Evolutionary conservation across 2,113 vertebrate genomes (phyloP).

Genomic region (Pimephales promelas): DNA sequence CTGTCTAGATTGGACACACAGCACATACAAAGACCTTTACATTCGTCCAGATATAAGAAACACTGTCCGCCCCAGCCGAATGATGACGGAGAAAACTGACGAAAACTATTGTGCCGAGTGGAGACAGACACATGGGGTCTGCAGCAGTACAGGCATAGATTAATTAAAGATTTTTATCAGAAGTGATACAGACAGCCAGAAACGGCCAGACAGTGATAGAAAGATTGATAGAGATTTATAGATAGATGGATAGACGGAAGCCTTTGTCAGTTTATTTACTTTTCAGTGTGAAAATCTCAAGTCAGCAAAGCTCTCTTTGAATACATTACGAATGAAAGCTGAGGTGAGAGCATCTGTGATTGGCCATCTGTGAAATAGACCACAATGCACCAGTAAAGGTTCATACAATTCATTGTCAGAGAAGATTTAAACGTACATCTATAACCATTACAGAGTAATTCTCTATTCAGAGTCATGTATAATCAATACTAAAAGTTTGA

Average conservation of each 20-base stretch:
- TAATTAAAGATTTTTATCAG: slow-evolving; percentile 62
- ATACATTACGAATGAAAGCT: slow-evolving; percentile 7
- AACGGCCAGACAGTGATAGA: slow-evolving; percentile 36
- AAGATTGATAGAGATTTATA: slow-evolving; percentile 16
- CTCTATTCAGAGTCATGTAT: neutral
- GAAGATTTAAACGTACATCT: neutral
- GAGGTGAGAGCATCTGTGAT: slow-evolving; percentile 15
- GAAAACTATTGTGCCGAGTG: neutral
- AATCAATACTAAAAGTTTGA: slow-evolving; percentile 22
- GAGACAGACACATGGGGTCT: neutral
- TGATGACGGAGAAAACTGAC: neutral
- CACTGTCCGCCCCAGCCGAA: slow-evolving; percentile 32
- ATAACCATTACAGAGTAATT: slow-evolving; percentile 12
- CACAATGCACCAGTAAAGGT: slow-evolving; percentile 2
- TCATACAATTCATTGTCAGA: slow-evolving; percentile 8
- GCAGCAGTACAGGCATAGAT: slow-evolving; percentile 41
- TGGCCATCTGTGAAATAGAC: slow-evolving; percentile 18
- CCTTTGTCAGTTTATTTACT: slow-evolving; percentile 25
- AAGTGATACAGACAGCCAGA: slow-evolving; percentile 38
- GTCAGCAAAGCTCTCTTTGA: neutral
- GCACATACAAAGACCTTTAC: slow-evolving; percentile 16
- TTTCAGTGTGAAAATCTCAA: neutral
- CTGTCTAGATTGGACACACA: slow-evolving; percentile 13
- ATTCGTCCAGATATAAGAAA: slow-evolving; percentile 16
- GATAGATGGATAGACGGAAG: neutral